Base-by-base conservation (phyloP, 2,888 invertebrate genomes). In the Eulithis prunata region DNA sequence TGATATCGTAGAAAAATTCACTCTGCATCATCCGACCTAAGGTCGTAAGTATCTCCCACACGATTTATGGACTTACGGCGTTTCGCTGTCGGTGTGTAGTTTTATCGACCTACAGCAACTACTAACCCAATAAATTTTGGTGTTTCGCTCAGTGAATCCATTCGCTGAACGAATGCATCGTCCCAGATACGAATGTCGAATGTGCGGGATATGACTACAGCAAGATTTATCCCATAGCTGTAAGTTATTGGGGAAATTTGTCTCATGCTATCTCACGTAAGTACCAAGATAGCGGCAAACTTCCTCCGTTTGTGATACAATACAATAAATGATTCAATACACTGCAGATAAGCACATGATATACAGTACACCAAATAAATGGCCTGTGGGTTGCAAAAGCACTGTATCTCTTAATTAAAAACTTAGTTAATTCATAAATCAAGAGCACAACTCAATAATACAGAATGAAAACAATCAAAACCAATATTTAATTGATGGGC, bases 101-200 rank as follows among this genome's bases (percentile, higher is more conserved):
- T 92, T 92, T 93, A 93, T 93, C 93, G 93, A 93, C 92, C 93
- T 91, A 90, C 86, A 87, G 91, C 88, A 87, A 92, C 93, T 93
- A 92, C 91, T 93, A 93, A 93, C 92, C 93, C 82, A 93, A 93
- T 93, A 93, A 93, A 93, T 93, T 93, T 92, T 81, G 91, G 92
- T 91, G 92, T 91, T 92, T 92, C 92, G 90, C 87, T 90, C 89
- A 91, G 86, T 90, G 91, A 88, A 90, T 91, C 90, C 89, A 86
- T 86, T 89, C 85, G 86, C 77, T 88, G 87, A 90, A 87, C 89
- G 89, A 91, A 92, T 93, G 92, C 93, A 93, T 89, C 91, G 92
- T 86, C 89, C 91, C 86, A 90, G 88, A 91, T 90, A 89, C 88
- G 88, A 86, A 87, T 85, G 84, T 85, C 88, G 88, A 86, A 87